These are phyloP conservation scores for Dipus sagitta DNA, from an alignment of 2,797 vertebrate genomes.

Conservation along the genomic window DNA sequence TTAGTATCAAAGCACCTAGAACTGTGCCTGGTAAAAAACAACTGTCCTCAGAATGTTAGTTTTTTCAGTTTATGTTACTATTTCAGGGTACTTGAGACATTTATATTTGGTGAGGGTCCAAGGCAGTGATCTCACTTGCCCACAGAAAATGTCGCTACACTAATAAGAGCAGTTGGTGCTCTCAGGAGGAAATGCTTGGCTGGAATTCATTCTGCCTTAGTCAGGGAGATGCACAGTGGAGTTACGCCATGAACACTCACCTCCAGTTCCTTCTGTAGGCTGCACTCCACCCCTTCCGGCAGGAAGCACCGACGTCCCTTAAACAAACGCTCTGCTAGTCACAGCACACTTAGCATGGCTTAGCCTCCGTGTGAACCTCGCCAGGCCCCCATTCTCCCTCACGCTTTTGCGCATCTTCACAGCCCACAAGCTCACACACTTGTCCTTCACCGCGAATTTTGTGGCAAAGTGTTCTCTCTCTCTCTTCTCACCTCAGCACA, in stretches of 20 bases:
- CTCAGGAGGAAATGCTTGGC: not conserved
- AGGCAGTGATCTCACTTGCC: not conserved
- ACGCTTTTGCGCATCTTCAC: not conserved
- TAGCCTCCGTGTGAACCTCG: not conserved
- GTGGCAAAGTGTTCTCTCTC: not conserved
- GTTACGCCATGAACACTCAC: too few relatives aligned
- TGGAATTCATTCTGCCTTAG: too few relatives aligned
- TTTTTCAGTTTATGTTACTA: not conserved
- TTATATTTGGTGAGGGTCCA: slow-evolving; percentile 7
- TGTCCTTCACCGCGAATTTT: not conserved
- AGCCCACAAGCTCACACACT: not conserved
- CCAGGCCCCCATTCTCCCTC: not conserved
- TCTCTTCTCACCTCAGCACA: not conserved
- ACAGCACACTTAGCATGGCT: not conserved
- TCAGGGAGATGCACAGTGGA: too few relatives aligned
- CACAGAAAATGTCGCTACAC: not conserved
- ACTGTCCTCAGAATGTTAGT: not conserved
- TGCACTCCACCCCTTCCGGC: not conserved
- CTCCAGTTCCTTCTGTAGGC: too few relatives aligned
- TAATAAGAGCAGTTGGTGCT: not conserved
- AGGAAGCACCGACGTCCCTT: not conserved
- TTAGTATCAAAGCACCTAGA: not conserved
- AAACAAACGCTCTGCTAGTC: not conserved
- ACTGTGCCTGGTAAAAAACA: not conserved
- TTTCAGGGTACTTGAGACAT: slow-evolving; percentile 26